Evolutionary conservation across 2,888 invertebrate genomes (phyloP).

Genomic region (Homarus gammarus): DNA sequence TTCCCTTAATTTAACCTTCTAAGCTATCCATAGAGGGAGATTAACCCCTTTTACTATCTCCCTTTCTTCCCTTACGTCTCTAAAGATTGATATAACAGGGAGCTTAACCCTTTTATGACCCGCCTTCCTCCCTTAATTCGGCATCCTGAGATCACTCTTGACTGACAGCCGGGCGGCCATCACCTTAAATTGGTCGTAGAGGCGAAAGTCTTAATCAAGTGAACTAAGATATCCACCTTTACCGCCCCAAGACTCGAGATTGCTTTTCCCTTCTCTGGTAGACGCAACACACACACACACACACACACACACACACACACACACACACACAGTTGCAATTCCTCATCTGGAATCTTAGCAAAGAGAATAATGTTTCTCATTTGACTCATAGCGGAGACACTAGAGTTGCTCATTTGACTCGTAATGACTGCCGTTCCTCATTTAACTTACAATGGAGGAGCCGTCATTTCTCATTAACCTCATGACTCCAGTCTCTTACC

Average conservation of each 20-base stretch:
- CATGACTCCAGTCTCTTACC: no score
- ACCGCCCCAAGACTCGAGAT: constrained; percentile 13
- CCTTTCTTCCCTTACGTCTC: background rate
- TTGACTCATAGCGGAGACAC: constrained; percentile 48
- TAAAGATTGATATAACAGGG: no score
- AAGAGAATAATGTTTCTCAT: constrained; percentile 40
- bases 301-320: no score
- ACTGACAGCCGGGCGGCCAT: background rate
- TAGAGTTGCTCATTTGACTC: constrained; percentile 43
- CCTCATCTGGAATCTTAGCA: constrained; percentile 34
- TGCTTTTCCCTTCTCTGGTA: constrained; percentile 16
- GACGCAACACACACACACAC: no score
- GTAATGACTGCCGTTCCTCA: constrained; percentile 50
- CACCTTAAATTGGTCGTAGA: background rate
- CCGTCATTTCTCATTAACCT: constrained; percentile 42
- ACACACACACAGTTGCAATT: constrained; percentile 9
- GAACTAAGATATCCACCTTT: background rate
- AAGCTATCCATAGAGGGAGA: no score
- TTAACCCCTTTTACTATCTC: background rate
- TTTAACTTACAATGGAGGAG: constrained; percentile 49
- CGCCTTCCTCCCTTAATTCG: background rate
- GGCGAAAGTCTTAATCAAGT: constrained; percentile 10
- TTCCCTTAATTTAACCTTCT: no score
- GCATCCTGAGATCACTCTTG: background rate
- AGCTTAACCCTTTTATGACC: no score